These are phyloP conservation scores for Drosophila mulleri DNA, from an alignment of 2,888 invertebrate species.

Conservation along the genomic window DNA sequence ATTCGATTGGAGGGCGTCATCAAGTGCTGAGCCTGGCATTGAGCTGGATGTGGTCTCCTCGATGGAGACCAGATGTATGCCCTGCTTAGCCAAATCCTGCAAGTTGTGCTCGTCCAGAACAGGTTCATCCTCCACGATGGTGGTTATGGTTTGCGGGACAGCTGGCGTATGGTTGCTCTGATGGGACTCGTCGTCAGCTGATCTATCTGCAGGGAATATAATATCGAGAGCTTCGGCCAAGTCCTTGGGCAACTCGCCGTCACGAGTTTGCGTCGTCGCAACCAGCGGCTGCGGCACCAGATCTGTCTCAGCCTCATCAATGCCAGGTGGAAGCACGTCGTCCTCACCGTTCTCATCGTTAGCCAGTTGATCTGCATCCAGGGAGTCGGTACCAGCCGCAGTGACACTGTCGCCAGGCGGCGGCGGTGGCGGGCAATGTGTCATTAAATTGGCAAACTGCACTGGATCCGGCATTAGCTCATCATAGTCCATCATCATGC, in stretches of 20 bases:
- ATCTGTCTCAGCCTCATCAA: conserved; percentile 84
- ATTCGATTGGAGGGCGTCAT: conserved; percentile 26
- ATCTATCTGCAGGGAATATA: conserved; percentile 87
- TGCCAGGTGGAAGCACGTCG: conserved; percentile 84
- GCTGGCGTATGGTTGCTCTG: conserved; percentile 40
- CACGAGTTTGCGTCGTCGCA: conserved; percentile 84
- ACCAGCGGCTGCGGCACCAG: conserved; percentile 85
- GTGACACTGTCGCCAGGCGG: conserved; percentile 65
- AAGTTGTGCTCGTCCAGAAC: conserved; percentile 77
- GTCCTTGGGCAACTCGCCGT: conserved; percentile 87
- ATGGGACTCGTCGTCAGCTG: conserved; percentile 62
- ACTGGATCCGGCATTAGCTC: conserved; percentile 85
- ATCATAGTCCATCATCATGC: conserved; percentile 84
- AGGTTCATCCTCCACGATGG: conserved; percentile 65
- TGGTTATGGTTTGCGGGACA: conserved; percentile 73
- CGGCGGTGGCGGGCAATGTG: conserved; percentile 84
- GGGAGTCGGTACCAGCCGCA: conserved; percentile 13
- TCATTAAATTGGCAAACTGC: conserved; percentile 84
- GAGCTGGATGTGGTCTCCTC: conserved; percentile 75
- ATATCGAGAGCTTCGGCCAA: conserved; percentile 87
- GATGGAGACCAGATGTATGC: conserved; percentile 83
- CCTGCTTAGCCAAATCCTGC: conserved; percentile 82
- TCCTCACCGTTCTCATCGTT: conserved; percentile 72
- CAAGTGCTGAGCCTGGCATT: conserved; percentile 33
- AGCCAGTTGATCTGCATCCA: conserved; percentile 20